A percentile compares a stretch with the other conserved stretches of the same genome.
phyloP scores from a whole-genome alignment of 2,797 vertebrate species.

The Enteromius viviparus region DNA sequence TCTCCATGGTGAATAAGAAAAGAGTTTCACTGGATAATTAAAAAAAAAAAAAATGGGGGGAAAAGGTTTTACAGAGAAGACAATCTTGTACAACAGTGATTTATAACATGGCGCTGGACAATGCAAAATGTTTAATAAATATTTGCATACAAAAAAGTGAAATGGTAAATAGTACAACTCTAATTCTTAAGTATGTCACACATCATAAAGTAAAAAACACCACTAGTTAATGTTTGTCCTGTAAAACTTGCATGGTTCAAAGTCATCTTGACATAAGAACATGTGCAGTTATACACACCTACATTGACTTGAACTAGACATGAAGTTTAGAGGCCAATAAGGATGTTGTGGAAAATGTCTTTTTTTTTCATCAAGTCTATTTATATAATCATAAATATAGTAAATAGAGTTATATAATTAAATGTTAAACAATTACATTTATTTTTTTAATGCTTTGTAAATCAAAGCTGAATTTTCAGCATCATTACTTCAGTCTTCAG shows the following conservation, averaged over 20 bases:
- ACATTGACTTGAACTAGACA: not conserved
- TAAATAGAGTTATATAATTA: not conserved
- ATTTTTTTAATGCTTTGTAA: not conserved
- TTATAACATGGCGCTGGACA: not conserved
- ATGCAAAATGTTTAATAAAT: not conserved
- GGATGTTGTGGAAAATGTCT: too few species aligned
- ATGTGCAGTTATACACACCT: not conserved
- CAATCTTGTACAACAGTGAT: too few species aligned
- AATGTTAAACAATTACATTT: not conserved
- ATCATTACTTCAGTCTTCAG: not conserved
- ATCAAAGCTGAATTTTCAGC: not conserved
- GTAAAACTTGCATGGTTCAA: not conserved
- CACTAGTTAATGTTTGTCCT: not conserved
- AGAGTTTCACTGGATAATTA: slow-evolving; percentile 36
- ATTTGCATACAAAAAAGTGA: not conserved
- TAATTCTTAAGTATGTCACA: not conserved
- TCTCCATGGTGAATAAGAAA: slow-evolving; percentile 37
- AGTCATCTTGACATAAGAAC: not conserved
- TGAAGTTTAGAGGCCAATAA: too few species aligned
- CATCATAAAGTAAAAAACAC: not conserved
- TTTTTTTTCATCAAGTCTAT: not conserved
- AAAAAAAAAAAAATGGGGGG: not conserved
- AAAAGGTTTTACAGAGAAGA: not conserved
- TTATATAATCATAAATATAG: not conserved
- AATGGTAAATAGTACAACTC: not conserved